A percentile compares a stretch with the other conserved stretches of the same genome.
These are phyloP conservation scores for Saguinus imperator DNA, from an alignment of 2,113 vertebrate species.

Conservation along the genomic window DNA sequence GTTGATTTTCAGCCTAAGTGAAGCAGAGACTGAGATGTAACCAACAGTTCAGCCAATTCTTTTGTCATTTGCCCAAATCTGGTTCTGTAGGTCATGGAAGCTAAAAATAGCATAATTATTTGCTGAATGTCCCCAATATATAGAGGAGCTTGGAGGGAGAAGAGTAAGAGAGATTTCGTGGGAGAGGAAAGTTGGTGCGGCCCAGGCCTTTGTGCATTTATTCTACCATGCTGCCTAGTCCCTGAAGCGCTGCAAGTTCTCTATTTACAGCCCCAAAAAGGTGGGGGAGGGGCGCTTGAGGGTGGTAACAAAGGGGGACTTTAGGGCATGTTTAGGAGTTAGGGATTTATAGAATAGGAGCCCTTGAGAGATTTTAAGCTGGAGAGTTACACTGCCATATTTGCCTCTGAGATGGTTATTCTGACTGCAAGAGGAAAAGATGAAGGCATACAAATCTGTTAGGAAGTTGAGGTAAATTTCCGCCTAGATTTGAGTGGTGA, in stretches of 20 bases:
- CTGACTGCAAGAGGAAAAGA: not conserved
- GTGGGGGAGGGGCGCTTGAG: not conserved
- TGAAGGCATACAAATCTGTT: not conserved
- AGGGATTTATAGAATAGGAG: not conserved
- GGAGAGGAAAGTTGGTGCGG: not conserved
- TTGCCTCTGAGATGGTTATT: slow-evolving; percentile 19
- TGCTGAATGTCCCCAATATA: not conserved
- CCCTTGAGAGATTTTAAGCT: slow-evolving; percentile 16
- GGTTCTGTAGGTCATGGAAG: not conserved
- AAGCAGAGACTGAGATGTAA: slow-evolving; percentile 37
- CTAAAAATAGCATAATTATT: not conserved
- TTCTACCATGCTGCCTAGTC: not conserved
- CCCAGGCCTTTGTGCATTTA: not conserved
- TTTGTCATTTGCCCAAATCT: slow-evolving; percentile 18
- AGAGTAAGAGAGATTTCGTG: not conserved
- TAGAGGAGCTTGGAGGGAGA: not conserved
- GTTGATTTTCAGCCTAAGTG: slow-evolving; percentile 33
- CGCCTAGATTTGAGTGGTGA: not conserved
- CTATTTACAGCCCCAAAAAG: not conserved
- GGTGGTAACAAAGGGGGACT: not conserved
- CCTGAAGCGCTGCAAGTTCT: not conserved
- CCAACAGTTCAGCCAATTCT: not conserved
- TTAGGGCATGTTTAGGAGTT: not conserved
- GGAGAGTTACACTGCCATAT: not conserved
- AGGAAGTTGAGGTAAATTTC: not conserved